Base-by-base conservation (phyloP, 2,888 invertebrate genomes). In the Tenthredo scrophulariae region DNA sequence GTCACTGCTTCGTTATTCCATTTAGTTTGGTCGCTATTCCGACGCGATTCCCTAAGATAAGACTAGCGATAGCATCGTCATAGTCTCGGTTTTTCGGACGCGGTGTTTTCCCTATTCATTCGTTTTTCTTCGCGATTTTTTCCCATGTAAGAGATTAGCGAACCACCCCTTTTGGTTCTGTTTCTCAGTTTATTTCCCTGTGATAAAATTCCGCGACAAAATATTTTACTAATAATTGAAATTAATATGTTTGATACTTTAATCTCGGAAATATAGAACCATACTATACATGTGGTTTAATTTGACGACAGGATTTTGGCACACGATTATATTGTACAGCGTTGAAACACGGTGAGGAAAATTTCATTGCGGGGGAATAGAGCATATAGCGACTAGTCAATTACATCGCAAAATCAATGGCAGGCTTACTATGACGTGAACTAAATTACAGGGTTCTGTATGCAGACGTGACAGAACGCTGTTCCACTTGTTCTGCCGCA, bases 321-420 rank as follows among this genome's bases (percentile, higher is more conserved):
- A n/a, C 62, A 29, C 62, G 26, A 26, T 4, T 13, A 62, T 22
- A 22, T 62, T 10, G n/a, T 37, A 33, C 13, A 33, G 33, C 58
- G 33, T n/a, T 33, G 79, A 79, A 79, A 79, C 54, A 79, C 18
- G 79, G 54, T 15, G 22, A 29, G 79, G 79, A 58, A 79, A 46
- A 79, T 58, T 22, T 33, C n/a, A 33, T 18, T 43, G 46, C 74
- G 74, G 9, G 46, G 5, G 1, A 75, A 75, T 15, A 1, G 43
- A 22, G 22, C 15, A 46, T 75, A 46, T 75, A 75, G 58, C n/a
- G 37, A 54, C 79, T 29, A 79, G 79, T 58, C 79, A 58, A 79
- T 79, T 79, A 79, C 79, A 54, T 79, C 33, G 58, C 18, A 22
- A 79, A 79, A 79, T 79, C 79, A 79, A 79, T 79, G 79, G 37